These are phyloP conservation scores for Arbacia lixula DNA, from an alignment of 53 echinoderm and acorn worm species.

Conservation along the genomic window DNA sequence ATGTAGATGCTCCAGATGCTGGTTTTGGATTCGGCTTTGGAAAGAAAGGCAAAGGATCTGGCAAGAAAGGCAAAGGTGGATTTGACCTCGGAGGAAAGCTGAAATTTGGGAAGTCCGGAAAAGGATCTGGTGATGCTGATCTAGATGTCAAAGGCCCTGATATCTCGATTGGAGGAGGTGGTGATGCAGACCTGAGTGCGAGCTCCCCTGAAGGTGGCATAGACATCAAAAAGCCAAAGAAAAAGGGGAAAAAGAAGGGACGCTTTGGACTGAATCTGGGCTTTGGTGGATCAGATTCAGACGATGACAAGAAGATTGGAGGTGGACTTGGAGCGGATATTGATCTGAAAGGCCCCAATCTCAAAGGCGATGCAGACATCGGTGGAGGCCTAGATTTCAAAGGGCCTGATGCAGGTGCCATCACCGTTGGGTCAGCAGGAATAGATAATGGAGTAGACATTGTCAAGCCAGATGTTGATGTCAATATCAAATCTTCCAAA, in stretches of 20 bases:
- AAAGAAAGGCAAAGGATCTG: slow-evolving; percentile 67
- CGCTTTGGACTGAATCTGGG: slow-evolving; percentile 24
- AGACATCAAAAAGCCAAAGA: slow-evolving; percentile 46
- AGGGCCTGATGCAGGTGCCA: slow-evolving; percentile 54
- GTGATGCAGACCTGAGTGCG: slow-evolving; percentile 5
- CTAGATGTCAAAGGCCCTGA: slow-evolving; percentile 38
- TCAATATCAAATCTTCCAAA: slow-evolving; percentile 62
- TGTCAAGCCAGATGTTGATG: slow-evolving; percentile 73
- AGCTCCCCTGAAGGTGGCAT: slow-evolving; percentile 31
- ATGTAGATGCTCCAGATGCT: slow-evolving; percentile 58
- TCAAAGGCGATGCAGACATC: slow-evolving; percentile 51
- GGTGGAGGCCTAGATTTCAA: slow-evolving; percentile 60
- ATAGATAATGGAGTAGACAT: slow-evolving; percentile 50
- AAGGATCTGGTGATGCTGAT: slow-evolving; percentile 42
- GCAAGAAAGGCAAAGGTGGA: slow-evolving; percentile 53
- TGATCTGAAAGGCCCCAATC: slow-evolving; percentile 46
- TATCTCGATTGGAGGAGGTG: slow-evolving; percentile 32
- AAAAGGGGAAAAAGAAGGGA: slow-evolving; percentile 33
- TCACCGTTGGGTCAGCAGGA: slow-evolving; percentile 52
- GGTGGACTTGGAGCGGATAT: slow-evolving; percentile 55
- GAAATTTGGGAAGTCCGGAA: slow-evolving; percentile 53
- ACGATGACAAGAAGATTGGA: slow-evolving; percentile 58
- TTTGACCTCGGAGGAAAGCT: slow-evolving; percentile 41
- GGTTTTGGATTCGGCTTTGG: slow-evolving; percentile 59
- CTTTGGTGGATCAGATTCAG: slow-evolving; percentile 53